These are phyloP conservation scores for Lamprologus callipterus DNA, from an alignment of 2,113 vertebrate genomes.

Conservation along the genomic window DNA sequence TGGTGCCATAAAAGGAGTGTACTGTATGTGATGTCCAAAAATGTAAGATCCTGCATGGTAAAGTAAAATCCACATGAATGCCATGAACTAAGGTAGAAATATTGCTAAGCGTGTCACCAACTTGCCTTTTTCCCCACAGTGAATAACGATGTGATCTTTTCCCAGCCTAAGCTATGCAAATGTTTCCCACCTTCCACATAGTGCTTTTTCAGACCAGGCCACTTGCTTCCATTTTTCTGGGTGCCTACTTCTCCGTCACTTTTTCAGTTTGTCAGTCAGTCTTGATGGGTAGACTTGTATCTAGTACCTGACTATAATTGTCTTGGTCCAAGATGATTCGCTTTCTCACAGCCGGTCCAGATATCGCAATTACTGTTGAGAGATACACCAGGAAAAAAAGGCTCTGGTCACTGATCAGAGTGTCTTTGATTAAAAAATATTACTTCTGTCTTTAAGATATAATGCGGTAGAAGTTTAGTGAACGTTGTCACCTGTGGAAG, in stretches of 20 bases:
- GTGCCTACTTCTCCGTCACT: background rate
- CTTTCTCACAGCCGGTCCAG: background rate
- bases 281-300: background rate
- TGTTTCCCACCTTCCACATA: background rate
- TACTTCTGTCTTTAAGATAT: background rate
- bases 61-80: background rate
- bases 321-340: background rate
- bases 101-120: background rate
- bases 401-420: background rate
- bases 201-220: background rate
- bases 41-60: background rate
- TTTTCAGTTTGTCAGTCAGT: background rate
- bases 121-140: background rate
- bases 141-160: background rate
- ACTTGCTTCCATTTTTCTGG: background rate
- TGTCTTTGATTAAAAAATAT: background rate
- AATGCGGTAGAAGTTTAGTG: background rate
- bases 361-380: background rate
- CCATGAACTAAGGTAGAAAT: background rate
- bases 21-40: background rate
- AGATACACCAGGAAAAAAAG: accelerated
- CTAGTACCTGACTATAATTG: background rate
- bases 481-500: background rate
- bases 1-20: background rate
- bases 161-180: background rate